Conservation (phyloP, 2,113 vertebrate genomes). For the Miniopterus natalensis region DNA sequence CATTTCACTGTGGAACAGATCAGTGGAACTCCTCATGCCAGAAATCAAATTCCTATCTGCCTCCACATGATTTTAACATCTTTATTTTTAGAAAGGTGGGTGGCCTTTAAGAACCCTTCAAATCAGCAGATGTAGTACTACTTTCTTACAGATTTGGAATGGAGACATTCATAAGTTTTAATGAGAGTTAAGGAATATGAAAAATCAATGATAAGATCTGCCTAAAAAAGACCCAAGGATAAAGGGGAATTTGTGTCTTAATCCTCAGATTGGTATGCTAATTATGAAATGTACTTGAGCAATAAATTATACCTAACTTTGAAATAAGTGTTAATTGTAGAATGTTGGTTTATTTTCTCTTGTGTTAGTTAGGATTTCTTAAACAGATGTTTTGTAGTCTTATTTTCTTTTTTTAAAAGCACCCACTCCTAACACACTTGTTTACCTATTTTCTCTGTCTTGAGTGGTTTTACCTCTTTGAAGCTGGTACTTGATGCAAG, state of each 20-base stretch:
- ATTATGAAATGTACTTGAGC: neutral
- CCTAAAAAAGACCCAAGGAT: neutral
- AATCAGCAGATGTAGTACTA: neutral
- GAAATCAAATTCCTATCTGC: neutral
- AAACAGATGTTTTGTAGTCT: neutral
- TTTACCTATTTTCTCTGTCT: neutral
- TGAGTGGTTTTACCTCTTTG: neutral
- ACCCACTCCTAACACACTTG: neutral
- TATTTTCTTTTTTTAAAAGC: neutral
- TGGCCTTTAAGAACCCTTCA: neutral
- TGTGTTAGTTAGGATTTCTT: neutral
- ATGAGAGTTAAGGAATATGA: neutral
- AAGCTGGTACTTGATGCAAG: neutral
- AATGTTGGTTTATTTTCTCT: conserved; percentile 15
- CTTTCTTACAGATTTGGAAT: neutral
- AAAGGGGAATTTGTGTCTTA: neutral
- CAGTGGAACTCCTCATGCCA: neutral
- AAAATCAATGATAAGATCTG: neutral
- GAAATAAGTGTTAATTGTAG: neutral
- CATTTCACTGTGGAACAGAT: neutral
- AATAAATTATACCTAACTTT: neutral
- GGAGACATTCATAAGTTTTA: neutral
- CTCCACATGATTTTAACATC: neutral
- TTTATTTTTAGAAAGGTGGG: neutral
- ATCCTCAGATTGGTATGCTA: neutral